Evolutionary conservation across 2,888 invertebrate species (phyloP), one percentile per base, ranked within the genome.

Genomic region (Cataglyphis cursor): DNA sequence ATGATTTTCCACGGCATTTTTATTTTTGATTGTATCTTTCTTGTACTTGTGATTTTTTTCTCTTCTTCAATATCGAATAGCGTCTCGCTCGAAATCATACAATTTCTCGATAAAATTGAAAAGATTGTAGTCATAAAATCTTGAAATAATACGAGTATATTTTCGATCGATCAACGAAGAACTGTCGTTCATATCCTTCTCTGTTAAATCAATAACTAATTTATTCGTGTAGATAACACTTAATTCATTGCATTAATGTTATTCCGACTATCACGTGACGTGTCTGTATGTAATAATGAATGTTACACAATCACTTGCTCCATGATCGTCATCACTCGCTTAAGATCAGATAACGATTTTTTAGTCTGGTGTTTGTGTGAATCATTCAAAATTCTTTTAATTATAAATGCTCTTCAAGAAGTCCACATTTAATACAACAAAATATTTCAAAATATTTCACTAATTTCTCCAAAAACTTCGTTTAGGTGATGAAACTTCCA

Each of bases 161-260:
- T 15, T 57, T 41, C 28, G 18, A 54, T 38, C 73, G 73, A 57
- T 57, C 73, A 15, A 75, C 35, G 75, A 35, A n/a, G 18, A 65
- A 4, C 75, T 41, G 35, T 10, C 72, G 21, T 41, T 78, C 18
- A 44, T 15, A 78, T 70, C 41, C 21, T 12, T 57, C n/a, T 21
- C 31, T 15, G 28, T 48, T 24, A 44, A 78, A 78, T 59, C 44
- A 31, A 54, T 57, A 78, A 51, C 24, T 18, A 24, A 35, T 21
- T 31, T 6, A n/a, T n/a, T 44, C 44, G 48, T 66, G 24, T 24
- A 35, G 54, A 35, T 54, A 44, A 80, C 68, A 24, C 31, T 31
- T 72, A 51, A 78, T 57, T 70, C 70, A 78, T 57, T 70, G 38
- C 41, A 59, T 41, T 28, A 31, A 41, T 68, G 68, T 78, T 70